Evolutionary conservation across 2,113 vertebrate genomes (phyloP).

Genomic region (Cairina moschata): DNA sequence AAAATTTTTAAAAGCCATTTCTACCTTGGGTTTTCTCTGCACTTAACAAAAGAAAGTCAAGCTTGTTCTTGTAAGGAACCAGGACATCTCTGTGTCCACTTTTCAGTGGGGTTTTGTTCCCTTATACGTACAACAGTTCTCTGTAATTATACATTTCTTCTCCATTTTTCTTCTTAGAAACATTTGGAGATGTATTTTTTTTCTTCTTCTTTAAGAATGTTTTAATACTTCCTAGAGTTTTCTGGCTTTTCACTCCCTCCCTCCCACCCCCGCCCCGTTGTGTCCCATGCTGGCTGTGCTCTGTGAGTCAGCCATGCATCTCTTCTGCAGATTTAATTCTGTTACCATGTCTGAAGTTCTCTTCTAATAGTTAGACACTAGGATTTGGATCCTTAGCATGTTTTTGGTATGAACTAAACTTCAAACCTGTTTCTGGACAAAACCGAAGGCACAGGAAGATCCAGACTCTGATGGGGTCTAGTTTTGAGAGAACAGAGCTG

Average conservation of each 20-base stretch:
- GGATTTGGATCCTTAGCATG: background rate
- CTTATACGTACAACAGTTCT: background rate
- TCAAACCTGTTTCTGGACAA: background rate
- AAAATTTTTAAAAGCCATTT: background rate
- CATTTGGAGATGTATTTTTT: background rate
- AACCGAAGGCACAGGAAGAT: background rate
- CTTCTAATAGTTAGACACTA: background rate
- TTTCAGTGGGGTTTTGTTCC: background rate
- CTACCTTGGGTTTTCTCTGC: background rate
- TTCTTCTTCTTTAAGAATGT: background rate
- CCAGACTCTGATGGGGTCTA: background rate
- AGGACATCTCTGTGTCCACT: background rate
- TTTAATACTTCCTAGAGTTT: background rate
- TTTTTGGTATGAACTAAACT: background rate
- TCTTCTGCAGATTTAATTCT: background rate
- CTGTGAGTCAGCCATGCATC: background rate
- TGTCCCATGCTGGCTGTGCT: background rate
- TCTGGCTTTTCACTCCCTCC: background rate
- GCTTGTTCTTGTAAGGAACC: background rate
- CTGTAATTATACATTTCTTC: background rate
- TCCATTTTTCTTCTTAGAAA: background rate
- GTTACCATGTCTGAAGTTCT: background rate
- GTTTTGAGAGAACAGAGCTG: background rate
- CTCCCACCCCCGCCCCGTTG: background rate
- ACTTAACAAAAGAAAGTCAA: background rate